phyloP scores from a whole-genome alignment of 2,888 invertebrate species.

The Spodoptera exigua region DNA sequence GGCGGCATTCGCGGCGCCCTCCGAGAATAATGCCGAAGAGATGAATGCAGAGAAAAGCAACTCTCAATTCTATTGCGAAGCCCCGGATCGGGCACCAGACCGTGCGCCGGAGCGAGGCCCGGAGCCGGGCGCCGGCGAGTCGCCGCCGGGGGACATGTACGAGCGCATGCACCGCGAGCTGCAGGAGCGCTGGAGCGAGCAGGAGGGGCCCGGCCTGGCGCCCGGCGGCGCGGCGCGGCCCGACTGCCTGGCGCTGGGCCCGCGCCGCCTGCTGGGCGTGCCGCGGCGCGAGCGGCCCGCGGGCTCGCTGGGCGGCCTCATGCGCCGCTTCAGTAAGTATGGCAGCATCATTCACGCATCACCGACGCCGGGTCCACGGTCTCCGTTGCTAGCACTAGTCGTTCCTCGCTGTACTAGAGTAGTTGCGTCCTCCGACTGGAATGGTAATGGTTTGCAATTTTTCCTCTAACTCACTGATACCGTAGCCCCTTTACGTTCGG shows the following conservation, averaged over 20 bases:
- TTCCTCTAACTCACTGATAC: conserved; percentile 71
- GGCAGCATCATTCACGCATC: conserved; percentile 58
- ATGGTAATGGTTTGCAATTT: conserved; percentile 84
- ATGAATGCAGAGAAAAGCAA: conserved; percentile 67
- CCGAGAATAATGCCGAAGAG: conserved; percentile 80
- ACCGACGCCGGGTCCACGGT: conserved; percentile 65
- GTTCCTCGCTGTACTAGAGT: conserved; percentile 76
- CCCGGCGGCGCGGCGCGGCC: conserved; percentile 69
- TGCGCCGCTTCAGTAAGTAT: conserved; percentile 97
- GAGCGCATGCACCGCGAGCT: conserved; percentile 82
- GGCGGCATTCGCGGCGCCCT: conserved; percentile 89
- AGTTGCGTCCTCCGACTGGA: conserved; percentile 78
- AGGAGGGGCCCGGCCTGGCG: conserved; percentile 82
- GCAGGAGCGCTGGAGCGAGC: conserved; percentile 77
- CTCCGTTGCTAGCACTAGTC: conserved; percentile 67
- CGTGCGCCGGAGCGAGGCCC: conserved; percentile 2
- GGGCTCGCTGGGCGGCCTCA: conserved; percentile 92
- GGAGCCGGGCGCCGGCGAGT: conserved; percentile 27
- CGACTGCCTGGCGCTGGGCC: conserved; percentile 86
- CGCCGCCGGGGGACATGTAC: conserved; percentile 76
- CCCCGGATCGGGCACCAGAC: conserved; percentile 21
- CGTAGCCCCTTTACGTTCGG: conserved; percentile 71
- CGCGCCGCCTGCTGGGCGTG: conserved; percentile 91
- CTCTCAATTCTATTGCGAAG: conserved; percentile 82
- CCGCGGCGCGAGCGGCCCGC: conserved; percentile 90